phyloP scores from a whole-genome alignment of 1,140 invertebrate genomes.

The Chymomyza costata region DNA sequence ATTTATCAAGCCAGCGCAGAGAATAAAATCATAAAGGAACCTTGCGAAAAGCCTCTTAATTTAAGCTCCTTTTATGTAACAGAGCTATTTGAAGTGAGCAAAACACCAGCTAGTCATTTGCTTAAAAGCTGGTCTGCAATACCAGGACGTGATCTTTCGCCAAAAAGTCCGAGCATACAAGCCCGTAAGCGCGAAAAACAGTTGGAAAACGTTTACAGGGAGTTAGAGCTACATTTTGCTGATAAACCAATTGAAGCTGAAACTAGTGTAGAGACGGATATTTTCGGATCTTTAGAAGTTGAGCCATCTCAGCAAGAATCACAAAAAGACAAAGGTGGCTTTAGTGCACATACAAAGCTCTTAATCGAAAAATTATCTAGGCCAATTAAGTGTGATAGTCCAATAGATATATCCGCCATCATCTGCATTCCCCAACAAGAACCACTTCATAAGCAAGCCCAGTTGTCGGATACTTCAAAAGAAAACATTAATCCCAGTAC shows the following conservation, averaged over 20 bases:
- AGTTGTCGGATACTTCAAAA: not conserved
- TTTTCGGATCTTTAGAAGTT: no score
- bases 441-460: not conserved
- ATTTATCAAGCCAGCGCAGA: not conserved
- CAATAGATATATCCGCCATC: no score
- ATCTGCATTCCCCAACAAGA: not conserved
- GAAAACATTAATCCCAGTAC: not conserved
- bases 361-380: not conserved
- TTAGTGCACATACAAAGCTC: not conserved
- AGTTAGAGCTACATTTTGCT: conserved; percentile 41
- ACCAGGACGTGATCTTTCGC: conserved; percentile 57
- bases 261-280: not conserved
- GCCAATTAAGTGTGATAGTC: not conserved
- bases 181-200: conserved; percentile 4
- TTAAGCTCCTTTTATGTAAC: conserved; percentile 43
- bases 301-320: not conserved
- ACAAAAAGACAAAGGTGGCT: conserved; percentile 1
- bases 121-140: conserved; percentile 56
- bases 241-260: conserved; percentile 10
- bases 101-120: conserved; percentile 40
- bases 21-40: conserved; percentile 21
- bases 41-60: conserved; percentile 9
- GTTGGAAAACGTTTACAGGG: conserved; percentile 29
- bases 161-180: conserved; percentile 11
- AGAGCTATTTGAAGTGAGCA: conserved; percentile 39